Evolutionary conservation across 2,888 invertebrate species (phyloP).

Genomic region (Eupithecia abbreviata): DNA sequence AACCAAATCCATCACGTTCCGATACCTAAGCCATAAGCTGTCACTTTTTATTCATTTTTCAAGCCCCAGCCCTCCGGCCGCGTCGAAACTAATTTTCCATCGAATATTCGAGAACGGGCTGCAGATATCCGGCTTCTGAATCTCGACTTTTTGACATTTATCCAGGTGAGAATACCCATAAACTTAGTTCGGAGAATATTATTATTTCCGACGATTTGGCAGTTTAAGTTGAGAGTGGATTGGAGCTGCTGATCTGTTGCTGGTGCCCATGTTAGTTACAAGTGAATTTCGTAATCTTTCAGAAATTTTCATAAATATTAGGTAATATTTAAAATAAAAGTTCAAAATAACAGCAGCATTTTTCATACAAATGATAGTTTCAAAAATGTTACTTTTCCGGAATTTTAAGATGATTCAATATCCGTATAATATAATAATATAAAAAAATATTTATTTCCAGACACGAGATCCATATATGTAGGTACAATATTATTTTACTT

Average conservation of each 20-base stretch:
- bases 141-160: conserved; percentile 14
- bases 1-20: conserved; percentile 35
- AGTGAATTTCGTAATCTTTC: background rate
- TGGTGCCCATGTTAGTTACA: background rate
- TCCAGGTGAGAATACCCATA: background rate
- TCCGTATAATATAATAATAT: too few relatives aligned
- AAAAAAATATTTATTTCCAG: too few relatives aligned
- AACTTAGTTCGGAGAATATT: conserved; percentile 10
- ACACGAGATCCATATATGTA: too few relatives aligned
- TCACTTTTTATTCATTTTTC: conserved; percentile 39
- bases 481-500: too few relatives aligned
- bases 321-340: background rate
- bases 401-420: background rate
- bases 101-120: conserved; percentile 33
- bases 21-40: conserved; percentile 32
- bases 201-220: conserved; percentile 3
- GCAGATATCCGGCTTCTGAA: conserved; percentile 4
- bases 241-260: background rate
- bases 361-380: background rate
- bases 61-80: conserved; percentile 26
- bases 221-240: conserved; percentile 1
- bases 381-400: background rate
- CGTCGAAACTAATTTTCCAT: conserved; percentile 42
- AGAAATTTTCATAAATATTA: background rate
- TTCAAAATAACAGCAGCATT: background rate